Conservation (phyloP, 2,888 invertebrate species). For the Leucophenga montana region DNA sequence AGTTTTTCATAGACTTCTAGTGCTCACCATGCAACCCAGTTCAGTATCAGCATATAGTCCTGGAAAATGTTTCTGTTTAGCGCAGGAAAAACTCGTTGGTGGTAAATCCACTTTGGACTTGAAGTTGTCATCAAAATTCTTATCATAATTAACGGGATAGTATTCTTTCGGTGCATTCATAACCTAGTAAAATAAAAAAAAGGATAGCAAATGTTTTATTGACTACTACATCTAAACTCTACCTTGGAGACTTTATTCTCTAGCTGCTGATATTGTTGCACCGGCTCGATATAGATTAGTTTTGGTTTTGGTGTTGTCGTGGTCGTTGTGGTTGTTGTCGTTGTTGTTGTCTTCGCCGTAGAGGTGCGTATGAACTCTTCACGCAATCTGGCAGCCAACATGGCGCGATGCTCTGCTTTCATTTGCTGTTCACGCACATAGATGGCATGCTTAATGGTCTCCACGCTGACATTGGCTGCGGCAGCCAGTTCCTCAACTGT, state of each 20-base stretch:
- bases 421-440: conserved; percentile 81
- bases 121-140: conserved; percentile 91
- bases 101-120: conserved; percentile 88
- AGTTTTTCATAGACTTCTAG: conserved; percentile 45
- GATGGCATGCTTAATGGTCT: conserved; percentile 84
- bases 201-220: no score
- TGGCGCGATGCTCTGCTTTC: conserved; percentile 75
- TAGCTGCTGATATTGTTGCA: conserved; percentile 44
- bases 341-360: conserved; percentile 72
- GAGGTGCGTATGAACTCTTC: conserved; percentile 73
- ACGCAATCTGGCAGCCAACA: conserved; percentile 61
- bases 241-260: conserved; percentile 68
- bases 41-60: conserved; percentile 91
- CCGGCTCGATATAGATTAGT: conserved; percentile 60
- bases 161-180: conserved; percentile 93
- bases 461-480: conserved; percentile 85
- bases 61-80: conserved; percentile 92
- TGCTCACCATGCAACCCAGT: conserved; percentile 88
- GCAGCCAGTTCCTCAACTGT: conserved; percentile 76
- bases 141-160: conserved; percentile 90
- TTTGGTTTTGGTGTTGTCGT: conserved; percentile 45
- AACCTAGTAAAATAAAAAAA: conserved; percentile 74
- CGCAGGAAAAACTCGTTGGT: conserved; percentile 87
- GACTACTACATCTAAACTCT: not conserved
- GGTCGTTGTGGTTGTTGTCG: conserved; percentile 72